Evolutionary conservation across 1,140 invertebrate species (phyloP).

Genomic region (Monochamus saltuarius): DNA sequence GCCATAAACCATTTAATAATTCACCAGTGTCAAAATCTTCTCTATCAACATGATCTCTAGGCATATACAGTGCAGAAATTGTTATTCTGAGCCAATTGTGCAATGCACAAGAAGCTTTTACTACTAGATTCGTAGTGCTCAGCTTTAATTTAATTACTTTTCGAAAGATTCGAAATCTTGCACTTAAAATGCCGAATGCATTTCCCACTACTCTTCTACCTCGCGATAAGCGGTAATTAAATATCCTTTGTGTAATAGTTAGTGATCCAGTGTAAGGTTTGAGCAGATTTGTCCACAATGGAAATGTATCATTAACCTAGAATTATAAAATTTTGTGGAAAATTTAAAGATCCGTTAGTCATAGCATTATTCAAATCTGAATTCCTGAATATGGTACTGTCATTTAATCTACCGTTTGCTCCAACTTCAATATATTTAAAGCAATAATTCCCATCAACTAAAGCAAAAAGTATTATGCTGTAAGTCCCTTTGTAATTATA

Average conservation of each 20-base stretch:
- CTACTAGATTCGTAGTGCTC: not conserved
- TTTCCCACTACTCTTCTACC: slow-evolving; percentile 51
- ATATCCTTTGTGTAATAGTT: slow-evolving; percentile 21
- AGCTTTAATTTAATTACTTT: not conserved
- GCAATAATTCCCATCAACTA: not conserved
- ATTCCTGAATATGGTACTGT: not conserved
- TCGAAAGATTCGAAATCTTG: slow-evolving; percentile 46
- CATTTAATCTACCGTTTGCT: not conserved
- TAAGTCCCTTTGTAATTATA: slow-evolving; percentile 51
- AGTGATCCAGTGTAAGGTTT: not conserved
- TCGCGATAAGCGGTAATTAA: slow-evolving; percentile 26
- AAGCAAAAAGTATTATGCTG: not conserved
- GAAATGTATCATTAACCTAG: not conserved
- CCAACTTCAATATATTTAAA: not conserved
- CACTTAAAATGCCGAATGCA: slow-evolving; percentile 53
- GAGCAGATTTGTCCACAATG: not conserved
- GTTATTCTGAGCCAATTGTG: slow-evolving; percentile 5
- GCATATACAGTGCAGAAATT: too few species aligned
- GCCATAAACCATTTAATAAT: too few species aligned
- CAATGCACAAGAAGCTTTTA: not conserved
- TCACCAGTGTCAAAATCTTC: too few species aligned
- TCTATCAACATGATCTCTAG: too few species aligned
- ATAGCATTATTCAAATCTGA: not conserved
- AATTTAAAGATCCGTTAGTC: not conserved
- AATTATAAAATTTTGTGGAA: not conserved